Evolutionary conservation across 2,797 vertebrate species (phyloP).

Genomic region (Enteromius fasciolatus): DNA sequence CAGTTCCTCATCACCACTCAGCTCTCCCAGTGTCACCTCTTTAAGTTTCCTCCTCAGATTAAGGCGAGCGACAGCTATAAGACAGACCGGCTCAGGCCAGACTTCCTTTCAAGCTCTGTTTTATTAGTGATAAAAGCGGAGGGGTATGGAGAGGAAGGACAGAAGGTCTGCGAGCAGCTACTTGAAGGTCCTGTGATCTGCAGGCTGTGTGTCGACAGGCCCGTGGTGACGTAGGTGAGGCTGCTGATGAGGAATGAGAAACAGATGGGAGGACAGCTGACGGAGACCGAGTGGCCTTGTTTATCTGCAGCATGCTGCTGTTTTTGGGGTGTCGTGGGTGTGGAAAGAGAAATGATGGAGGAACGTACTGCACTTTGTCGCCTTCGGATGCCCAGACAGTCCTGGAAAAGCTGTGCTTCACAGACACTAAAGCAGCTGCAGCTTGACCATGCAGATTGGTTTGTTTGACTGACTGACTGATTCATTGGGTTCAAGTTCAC

Average conservation of each 20-base stretch:
- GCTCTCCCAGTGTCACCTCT: slow-evolving; percentile 45
- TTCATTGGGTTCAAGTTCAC: background rate
- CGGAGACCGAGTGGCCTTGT: background rate
- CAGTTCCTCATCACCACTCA: slow-evolving; percentile 26
- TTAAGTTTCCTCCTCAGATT: slow-evolving; percentile 35
- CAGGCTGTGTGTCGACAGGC: slow-evolving; percentile 4
- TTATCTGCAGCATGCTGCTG: slow-evolving; percentile 5
- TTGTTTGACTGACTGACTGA: background rate
- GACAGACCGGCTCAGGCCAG: background rate
- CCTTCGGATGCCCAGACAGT: background rate
- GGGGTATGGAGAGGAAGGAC: background rate
- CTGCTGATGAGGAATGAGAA: slow-evolving; percentile 31
- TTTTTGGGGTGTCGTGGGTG: background rate
- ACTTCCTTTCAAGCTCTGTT: slow-evolving; percentile 33
- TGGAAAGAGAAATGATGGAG: background rate
- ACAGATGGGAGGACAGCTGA: slow-evolving; percentile 28
- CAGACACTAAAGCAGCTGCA: background rate
- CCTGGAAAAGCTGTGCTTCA: slow-evolving; percentile 8
- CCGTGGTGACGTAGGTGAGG: slow-evolving; percentile 32
- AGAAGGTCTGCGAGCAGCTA: background rate
- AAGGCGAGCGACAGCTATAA: slow-evolving; percentile 28
- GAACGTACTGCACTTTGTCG: background rate
- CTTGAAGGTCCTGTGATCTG: slow-evolving; percentile 28
- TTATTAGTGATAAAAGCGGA: slow-evolving; percentile 23
- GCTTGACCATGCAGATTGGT: background rate